A percentile compares a stretch with the other conserved stretches of the same genome.
These are phyloP conservation scores for Crematogaster levior DNA, from an alignment of 2,888 invertebrate genomes.

Conservation along the genomic window DNA sequence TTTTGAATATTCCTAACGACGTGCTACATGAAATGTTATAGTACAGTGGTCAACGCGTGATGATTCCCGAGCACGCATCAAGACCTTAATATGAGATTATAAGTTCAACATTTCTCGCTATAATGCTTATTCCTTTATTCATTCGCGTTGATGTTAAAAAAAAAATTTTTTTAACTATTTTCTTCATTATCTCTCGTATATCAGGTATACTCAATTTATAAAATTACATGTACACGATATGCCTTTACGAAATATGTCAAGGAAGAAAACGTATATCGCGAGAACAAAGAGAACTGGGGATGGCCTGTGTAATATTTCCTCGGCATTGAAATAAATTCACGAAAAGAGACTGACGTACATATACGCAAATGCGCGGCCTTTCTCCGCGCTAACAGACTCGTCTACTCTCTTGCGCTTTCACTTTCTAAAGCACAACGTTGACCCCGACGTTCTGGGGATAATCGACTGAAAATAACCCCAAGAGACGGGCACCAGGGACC, in stretches of 20 bases:
- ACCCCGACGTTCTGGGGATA: conserved; percentile 80
- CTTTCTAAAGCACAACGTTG: conserved; percentile 71
- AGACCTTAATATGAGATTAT: conserved; percentile 8
- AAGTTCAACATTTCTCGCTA: neutral
- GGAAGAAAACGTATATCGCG: neutral
- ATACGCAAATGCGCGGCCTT: conserved; percentile 40
- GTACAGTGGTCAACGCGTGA: conserved; percentile 20
- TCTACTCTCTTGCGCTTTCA: conserved; percentile 65
- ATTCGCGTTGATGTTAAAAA: neutral
- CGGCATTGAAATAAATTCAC: conserved; percentile 33
- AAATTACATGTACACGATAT: neutral
- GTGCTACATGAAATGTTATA: conserved; percentile 28
- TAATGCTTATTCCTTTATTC: neutral
- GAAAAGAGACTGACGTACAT: conserved; percentile 24
- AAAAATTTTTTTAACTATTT: neutral
- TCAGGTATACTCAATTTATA: neutral
- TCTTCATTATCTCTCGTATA: neutral
- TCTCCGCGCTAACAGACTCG: conserved; percentile 71
- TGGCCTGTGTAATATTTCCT: conserved; percentile 20
- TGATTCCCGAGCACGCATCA: conserved; percentile 16
- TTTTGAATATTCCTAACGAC: conserved; percentile 47
- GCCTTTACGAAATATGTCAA: neutral
- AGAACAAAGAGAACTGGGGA: neutral
- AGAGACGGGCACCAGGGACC: conserved; percentile 76
- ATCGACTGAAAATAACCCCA: conserved; percentile 85